A percentile compares a stretch with the other conserved stretches of the same genome.
These are phyloP conservation scores for Mus minutoides DNA, from an alignment of 2,797 vertebrate species.

Conservation along the genomic window DNA sequence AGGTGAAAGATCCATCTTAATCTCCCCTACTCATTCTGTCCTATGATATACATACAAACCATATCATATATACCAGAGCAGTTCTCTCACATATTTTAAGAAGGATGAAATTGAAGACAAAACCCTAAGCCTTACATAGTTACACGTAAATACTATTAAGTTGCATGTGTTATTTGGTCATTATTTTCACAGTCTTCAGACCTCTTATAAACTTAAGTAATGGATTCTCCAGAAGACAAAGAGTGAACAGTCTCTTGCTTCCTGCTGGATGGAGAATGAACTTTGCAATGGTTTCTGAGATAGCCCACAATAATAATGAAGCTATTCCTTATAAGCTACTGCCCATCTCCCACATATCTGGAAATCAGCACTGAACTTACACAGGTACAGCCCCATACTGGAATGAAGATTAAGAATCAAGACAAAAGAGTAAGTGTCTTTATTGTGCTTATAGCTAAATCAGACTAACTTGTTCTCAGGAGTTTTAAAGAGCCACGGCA, in stretches of 20 bases:
- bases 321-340: slow-evolving; percentile 60
- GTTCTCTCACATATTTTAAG: slow-evolving; percentile 50
- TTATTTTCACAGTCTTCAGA: slow-evolving; percentile 47
- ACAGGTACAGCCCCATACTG: slow-evolving; percentile 51
- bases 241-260: slow-evolving; percentile 63
- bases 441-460: slow-evolving; percentile 59
- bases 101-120: slow-evolving; percentile 71
- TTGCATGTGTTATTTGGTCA: background rate
- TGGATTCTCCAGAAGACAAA: slow-evolving; percentile 67
- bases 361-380: slow-evolving; percentile 38
- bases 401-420: slow-evolving; percentile 69
- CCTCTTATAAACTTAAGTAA: slow-evolving; percentile 70
- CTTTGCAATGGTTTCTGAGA: slow-evolving; percentile 73
- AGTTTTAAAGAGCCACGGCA: slow-evolving; percentile 79
- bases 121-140: background rate
- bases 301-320: slow-evolving; percentile 65
- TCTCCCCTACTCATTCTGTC: background rate
- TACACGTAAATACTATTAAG: background rate
- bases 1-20: slow-evolving; percentile 53
- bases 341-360: slow-evolving; percentile 51
- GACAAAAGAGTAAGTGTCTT: slow-evolving; percentile 60
- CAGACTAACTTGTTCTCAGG: slow-evolving; percentile 75
- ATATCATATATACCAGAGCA: slow-evolving; percentile 28
- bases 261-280: slow-evolving; percentile 61
- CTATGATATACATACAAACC: background rate